Evolutionary conservation across 92 coral and sea anemone species (phyloP).

Genomic region (Epizoanthus scotinus): DNA sequence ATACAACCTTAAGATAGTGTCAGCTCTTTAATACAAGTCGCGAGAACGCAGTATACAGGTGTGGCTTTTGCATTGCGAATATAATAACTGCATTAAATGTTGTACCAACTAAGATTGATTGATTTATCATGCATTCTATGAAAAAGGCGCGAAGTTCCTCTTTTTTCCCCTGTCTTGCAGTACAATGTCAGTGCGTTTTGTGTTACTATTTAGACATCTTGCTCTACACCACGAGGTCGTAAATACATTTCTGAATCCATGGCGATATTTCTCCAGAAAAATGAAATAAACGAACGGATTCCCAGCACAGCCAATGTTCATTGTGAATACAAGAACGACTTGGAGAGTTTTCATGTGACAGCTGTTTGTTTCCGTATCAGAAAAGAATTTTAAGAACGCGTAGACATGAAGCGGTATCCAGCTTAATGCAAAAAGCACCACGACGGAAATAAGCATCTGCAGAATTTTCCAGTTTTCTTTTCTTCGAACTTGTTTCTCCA

Average conservation of each 20-base stretch:
- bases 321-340: conserved; percentile 32
- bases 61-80: too few species aligned
- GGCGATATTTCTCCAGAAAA: conserved; percentile 37
- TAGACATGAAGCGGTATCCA: conserved; percentile 37
- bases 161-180: too few species aligned
- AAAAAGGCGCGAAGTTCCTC: too few species aligned
- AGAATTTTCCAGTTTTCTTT: conserved; percentile 32
- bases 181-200: too few species aligned
- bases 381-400: conserved; percentile 2
- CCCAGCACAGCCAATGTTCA: conserved; percentile 30
- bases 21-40: too few species aligned
- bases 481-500: conserved; percentile 15
- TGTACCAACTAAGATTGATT: too few species aligned
- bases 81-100: too few species aligned
- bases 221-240: too few species aligned
- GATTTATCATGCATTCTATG: too few species aligned
- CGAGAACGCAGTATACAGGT: too few species aligned
- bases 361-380: not conserved
- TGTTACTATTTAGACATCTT: too few species aligned
- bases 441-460: conserved; percentile 18
- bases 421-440: conserved; percentile 19
- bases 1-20: too few species aligned
- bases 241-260: conserved; percentile 5
- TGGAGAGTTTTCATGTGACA: conserved; percentile 14
- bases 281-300: conserved; percentile 27